Evolutionary conservation across 2,797 vertebrate species (phyloP), one percentile per base, ranked within the genome.

Genomic region (Lacerta agilis): DNA sequence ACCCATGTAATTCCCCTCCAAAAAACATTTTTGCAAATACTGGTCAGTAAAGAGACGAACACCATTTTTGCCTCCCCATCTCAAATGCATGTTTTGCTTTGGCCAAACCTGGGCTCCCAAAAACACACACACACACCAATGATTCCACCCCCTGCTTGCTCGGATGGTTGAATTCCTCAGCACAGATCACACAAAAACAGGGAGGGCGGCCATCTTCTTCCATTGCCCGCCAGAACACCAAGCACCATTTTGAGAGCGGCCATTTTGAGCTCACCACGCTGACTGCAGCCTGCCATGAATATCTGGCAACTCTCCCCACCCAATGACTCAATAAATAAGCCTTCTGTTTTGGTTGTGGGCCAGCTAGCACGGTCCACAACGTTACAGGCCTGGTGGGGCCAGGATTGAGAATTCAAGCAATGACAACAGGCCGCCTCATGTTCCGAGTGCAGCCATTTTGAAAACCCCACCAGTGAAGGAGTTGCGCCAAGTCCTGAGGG

Each of bases 1-100:
- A 55, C 43, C 69, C 33, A 64, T 10, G 36, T 36, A 69, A 87
- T 27, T 9, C 27, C 20, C 45, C 49, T 49, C 49, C 49, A 17
- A 9, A 15, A 88, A 76, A 58, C 33, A 49, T 41, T 85, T 69
- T 38, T 38, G 58, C 45, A 55, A 86, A 86, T 76, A 77, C 83
- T 81, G 71, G 27, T 69, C 25, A 49, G 41, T 36, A 75, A 73
- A 66, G 58, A 75, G 76, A 73, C 5, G 11, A n/a, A 13, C 4
- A 1, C 7, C 3, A 11, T 49, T 36, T 72, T 27, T 20, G 29
- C 36, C 25, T 23, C 10, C 7, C 49, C 49, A 17, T 8, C 33
- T 33, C 18, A 3, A 33, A 25, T 7, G 4, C 58, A 8, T 3
- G 1, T 83, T 33, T 83, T 1, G 18, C 29, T 38, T 23, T 20